phyloP scores from a whole-genome alignment of 1,140 invertebrate species.

The Pogonus chalceus region DNA sequence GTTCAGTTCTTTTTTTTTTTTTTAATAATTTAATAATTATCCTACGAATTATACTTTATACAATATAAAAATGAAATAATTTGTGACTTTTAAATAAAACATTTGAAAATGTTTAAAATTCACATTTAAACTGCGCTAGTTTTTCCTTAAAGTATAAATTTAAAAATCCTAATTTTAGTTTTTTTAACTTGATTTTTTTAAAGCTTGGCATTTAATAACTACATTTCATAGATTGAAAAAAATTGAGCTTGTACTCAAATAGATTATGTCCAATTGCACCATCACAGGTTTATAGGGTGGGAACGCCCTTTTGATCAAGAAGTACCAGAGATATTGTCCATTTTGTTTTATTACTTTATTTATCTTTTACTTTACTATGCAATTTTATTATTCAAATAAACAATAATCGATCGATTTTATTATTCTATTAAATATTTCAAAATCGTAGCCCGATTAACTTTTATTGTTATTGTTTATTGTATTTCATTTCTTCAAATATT shows the following conservation, averaged over 20 bases:
- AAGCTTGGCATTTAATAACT: slow-evolving; percentile 6
- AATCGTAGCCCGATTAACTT: too few species aligned
- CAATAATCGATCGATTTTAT: too few species aligned
- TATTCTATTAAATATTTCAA: too few species aligned
- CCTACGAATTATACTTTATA: neutral
- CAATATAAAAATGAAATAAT: neutral
- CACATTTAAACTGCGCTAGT: neutral
- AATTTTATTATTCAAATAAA: too few species aligned
- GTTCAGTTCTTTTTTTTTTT: slow-evolving; percentile 3
- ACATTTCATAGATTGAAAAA: slow-evolving; percentile 17
- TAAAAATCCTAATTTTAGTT: neutral
- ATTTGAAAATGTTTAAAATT: neutral
- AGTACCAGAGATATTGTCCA: too few species aligned
- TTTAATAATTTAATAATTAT: neutral
- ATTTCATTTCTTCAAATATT: too few species aligned
- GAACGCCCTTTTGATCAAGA: slow-evolving; percentile 32
- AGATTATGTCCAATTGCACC: neutral
- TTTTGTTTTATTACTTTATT: too few species aligned
- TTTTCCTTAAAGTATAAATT: slow-evolving; percentile 4
- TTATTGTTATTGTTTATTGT: too few species aligned
- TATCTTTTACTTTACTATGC: too few species aligned
- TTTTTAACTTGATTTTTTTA: slow-evolving; percentile 1
- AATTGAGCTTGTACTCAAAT: slow-evolving; percentile 36
- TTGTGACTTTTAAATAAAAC: neutral
- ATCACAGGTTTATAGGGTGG: slow-evolving; percentile 22